Evolutionary conservation across 2,797 vertebrate species (phyloP).

Genomic region (Hoplostethus mediterraneus): DNA sequence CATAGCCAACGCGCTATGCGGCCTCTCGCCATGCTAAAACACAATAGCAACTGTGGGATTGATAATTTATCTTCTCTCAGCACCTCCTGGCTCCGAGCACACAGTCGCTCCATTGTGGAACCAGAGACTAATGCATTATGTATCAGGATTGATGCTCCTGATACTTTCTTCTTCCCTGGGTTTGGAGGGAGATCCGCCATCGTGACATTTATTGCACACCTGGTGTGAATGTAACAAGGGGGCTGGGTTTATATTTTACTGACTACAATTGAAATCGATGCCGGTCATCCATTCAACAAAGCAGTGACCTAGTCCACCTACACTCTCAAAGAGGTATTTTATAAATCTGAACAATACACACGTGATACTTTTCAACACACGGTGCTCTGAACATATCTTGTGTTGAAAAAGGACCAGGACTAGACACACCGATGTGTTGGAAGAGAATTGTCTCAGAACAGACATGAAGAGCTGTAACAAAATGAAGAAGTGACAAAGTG

Average conservation of each 20-base stretch:
- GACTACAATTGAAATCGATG: background rate
- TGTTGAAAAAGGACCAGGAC: no score
- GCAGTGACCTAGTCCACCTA: no score
- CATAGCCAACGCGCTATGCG: slow-evolving; percentile 28
- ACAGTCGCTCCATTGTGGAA: slow-evolving; percentile 11
- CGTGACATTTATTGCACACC: background rate
- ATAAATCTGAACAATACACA: no score
- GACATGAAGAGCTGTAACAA: background rate
- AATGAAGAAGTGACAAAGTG: background rate
- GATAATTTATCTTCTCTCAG: slow-evolving; percentile 49
- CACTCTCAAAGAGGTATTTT: no score
- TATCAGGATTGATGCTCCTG: slow-evolving; percentile 22
- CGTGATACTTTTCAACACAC: no score
- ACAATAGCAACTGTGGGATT: slow-evolving; percentile 45
- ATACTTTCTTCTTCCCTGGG: background rate
- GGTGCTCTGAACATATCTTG: background rate
- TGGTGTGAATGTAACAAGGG: background rate
- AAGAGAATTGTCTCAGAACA: no score
- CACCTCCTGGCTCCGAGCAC: slow-evolving; percentile 19
- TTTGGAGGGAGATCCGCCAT: background rate
- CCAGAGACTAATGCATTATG: slow-evolving; percentile 35
- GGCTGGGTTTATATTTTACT: background rate
- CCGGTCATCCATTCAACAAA: no score
- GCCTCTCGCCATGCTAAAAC: slow-evolving; percentile 23
- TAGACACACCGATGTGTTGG: no score